Evolutionary conservation across 2,888 invertebrate genomes (phyloP).

Genomic region (Geophilus truncorum): DNA sequence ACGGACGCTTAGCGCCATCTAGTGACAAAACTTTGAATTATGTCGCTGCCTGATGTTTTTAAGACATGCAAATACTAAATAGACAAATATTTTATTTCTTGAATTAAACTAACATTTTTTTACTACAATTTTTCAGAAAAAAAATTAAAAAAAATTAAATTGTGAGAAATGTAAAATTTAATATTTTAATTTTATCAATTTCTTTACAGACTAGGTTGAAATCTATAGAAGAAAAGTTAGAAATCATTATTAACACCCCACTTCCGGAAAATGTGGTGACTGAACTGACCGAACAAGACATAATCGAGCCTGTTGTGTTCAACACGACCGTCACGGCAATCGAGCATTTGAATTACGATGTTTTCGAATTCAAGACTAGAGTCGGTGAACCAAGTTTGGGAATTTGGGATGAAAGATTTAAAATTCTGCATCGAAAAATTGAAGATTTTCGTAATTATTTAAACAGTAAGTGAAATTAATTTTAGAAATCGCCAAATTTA

Average conservation of each 20-base stretch:
- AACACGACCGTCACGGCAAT: background rate
- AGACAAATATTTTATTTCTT: no score
- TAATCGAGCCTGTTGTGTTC: background rate
- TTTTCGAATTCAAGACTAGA: background rate
- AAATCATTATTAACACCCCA: background rate
- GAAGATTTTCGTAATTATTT: background rate
- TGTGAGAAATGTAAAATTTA: background rate
- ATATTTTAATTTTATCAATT: background rate
- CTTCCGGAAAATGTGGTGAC: background rate
- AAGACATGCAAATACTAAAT: no score
- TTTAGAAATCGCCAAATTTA: no score
- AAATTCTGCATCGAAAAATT: background rate
- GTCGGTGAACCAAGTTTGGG: background rate
- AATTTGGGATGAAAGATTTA: background rate
- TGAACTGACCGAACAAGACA: background rate
- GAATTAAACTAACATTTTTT: no score
- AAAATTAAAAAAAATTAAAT: background rate
- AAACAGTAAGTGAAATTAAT: no score
- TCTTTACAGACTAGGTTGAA: background rate
- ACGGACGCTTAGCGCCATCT: no score
- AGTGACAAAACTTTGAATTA: no score
- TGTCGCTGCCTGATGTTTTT: no score
- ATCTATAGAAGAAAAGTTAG: background rate
- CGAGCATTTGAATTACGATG: background rate
- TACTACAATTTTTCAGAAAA: no score